Base-by-base conservation (phyloP, 2,888 invertebrate species). In the Agonum fuliginosum region DNA sequence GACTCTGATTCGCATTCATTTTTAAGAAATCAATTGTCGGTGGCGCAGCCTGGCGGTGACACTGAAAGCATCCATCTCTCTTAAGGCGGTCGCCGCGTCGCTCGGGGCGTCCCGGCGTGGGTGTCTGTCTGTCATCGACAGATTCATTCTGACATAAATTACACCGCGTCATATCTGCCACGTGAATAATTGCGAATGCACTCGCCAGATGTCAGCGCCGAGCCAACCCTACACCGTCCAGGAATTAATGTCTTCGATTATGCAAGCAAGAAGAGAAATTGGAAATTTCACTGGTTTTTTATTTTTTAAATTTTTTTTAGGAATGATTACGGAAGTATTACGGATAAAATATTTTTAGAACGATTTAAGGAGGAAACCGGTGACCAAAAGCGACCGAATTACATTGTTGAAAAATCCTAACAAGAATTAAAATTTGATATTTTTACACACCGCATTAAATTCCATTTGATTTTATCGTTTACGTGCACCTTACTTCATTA, bases 111-210 rank as follows among this genome's bases (percentile, higher is more conserved):
- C 22, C 12, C 20, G 67, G 12, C 41, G n/a, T n/a, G n/a, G n/a
- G n/a, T 41, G 22, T 54, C 73, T 75, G 75, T 75, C 75, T 75
- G 75, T 75, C 75, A 75, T 67, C 75, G 75, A 67, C 75, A 75
- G 75, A 48, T 67, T 67, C 17, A 75, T 67, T 75, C 75, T 67
- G 75, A 67, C 75, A 75, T 75, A 75, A 75, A 75, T 75, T 75
- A 75, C 75, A 6, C 22, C 30, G 34, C 34, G 30, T 75, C 75
- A 75, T 75, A 24, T 67, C 75, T 65, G 65, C 75, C 67, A 75
- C 48, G 48, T 51, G 75, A 65, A 75, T 67, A 75, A 65, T 65
- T 51, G 48, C 24, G 46, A 75, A 75, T 75, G 75, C 75, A 65
- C 65, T 51, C 46, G 48, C 70, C 46, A 48, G 70, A 70, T 27